These are phyloP conservation scores for Tor tambroides DNA, from an alignment of 2,113 vertebrate species.

Conservation along the genomic window DNA sequence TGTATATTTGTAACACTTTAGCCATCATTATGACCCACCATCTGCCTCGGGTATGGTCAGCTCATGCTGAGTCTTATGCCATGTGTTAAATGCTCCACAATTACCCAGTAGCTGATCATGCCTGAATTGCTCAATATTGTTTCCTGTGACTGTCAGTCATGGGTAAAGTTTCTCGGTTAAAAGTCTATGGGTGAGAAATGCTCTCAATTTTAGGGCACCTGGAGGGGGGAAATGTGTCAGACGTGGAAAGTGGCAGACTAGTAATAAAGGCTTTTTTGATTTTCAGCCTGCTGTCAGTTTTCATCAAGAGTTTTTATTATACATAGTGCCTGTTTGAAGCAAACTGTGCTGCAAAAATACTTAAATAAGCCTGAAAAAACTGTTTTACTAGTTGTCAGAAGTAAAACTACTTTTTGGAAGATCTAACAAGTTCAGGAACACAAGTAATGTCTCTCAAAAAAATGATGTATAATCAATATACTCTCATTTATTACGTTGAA, in stretches of 20 bases:
- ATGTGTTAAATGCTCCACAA: neutral
- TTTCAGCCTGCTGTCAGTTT: neutral
- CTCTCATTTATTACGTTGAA: too few relatives aligned
- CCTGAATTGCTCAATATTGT: neutral
- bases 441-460: too few relatives aligned
- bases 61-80: neutral
- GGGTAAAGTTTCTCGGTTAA: neutral
- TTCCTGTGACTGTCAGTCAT: neutral
- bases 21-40: neutral
- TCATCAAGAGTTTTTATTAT: slow-evolving; percentile 6
- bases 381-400: too few relatives aligned
- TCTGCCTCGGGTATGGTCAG: neutral
- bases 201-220: neutral
- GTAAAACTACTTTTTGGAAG: too few relatives aligned
- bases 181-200: neutral
- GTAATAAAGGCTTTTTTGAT: neutral
- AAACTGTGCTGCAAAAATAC: neutral
- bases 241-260: neutral
- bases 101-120: neutral
- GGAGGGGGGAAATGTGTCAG: neutral
- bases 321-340: neutral
- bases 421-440: too few relatives aligned
- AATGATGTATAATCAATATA: too few relatives aligned
- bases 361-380: neutral
- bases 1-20: neutral